Evolutionary conservation across 2,113 vertebrate genomes (phyloP).

Genomic region (Otocyon megalotis): DNA sequence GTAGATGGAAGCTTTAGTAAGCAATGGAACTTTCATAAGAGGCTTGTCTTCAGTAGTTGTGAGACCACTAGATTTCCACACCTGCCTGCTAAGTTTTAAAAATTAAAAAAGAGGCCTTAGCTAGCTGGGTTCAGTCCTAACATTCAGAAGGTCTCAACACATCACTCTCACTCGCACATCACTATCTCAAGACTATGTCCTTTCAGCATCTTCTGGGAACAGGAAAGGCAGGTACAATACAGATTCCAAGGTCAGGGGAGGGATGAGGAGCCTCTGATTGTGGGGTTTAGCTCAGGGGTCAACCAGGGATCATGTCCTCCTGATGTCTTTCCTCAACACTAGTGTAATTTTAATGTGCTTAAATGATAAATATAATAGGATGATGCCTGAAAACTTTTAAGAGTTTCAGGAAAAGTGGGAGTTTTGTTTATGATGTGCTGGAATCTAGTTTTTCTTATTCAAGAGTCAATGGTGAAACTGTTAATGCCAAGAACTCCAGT

Average conservation of each 20-base stretch:
- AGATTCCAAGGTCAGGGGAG: not conserved
- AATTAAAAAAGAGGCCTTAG: not conserved
- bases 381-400: not conserved
- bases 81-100: not conserved
- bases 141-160: not conserved
- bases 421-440: not conserved
- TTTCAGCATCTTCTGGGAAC: not conserved
- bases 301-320: not conserved
- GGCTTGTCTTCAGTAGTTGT: not conserved
- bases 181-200: not conserved
- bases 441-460: not conserved
- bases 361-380: not conserved
- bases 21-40: not conserved
- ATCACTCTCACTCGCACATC: not conserved
- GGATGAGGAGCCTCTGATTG: not conserved
- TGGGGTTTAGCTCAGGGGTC: not conserved
- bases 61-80: not conserved
- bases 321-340: not conserved
- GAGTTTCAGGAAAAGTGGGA: not conserved
- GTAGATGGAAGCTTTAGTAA: not conserved
- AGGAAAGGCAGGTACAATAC: not conserved
- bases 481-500: not conserved
- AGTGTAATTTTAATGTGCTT: not conserved
- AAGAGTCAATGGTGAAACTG: not conserved
- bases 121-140: not conserved